Base-by-base conservation (phyloP, 2,797 vertebrate genomes). In the Tachyglossus aculeatus region DNA sequence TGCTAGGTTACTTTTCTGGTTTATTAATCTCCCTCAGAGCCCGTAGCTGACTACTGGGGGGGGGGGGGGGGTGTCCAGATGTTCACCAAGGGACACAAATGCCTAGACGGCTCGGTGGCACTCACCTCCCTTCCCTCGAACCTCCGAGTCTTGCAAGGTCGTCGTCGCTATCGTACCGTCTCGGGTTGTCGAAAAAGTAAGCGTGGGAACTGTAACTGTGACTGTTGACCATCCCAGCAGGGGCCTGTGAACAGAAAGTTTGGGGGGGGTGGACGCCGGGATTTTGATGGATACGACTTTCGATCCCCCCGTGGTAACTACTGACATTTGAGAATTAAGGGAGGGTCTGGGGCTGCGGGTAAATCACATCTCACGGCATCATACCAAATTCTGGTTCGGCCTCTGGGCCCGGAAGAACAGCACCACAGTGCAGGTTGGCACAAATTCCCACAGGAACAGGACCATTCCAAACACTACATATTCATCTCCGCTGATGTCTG, bases 111-210 rank as follows among this genome's bases (percentile, higher is more conserved):
- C n/a, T 41, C 58, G 27, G 27, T 58, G 32, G 53, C 6, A 48
- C 40, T 47, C 57, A 95, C 93, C 94, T 94, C 80, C 96, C 92
- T 86, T 98, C 96, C 74, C 95, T 88, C 24, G 91, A 91, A 55
- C 82, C 91, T 53, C 91, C 87, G 67, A 96, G 95, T 67, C 96
- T 92, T 31, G 96, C 93, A 72, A 99, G 90, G 88, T 99, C 97
- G 2, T 99, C 97, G 0, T 99, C 98, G 0, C 98, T 99, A 77
- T 99, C 97, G 0, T 98, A 98, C 29, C 98, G 93, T 12, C 96
- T 92, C 0, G 98, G 98, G 91, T 98, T 98, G 91, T 98, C 97
- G 1, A 98, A 98, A 89, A 98, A 98, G 89, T 97, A 98, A 2
- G 96, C 96, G 80, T 96, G 94, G 78, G 97, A 97, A 86, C 93